phyloP scores from a whole-genome alignment of 2,888 invertebrate species.

The Octonoba sinensis region DNA sequence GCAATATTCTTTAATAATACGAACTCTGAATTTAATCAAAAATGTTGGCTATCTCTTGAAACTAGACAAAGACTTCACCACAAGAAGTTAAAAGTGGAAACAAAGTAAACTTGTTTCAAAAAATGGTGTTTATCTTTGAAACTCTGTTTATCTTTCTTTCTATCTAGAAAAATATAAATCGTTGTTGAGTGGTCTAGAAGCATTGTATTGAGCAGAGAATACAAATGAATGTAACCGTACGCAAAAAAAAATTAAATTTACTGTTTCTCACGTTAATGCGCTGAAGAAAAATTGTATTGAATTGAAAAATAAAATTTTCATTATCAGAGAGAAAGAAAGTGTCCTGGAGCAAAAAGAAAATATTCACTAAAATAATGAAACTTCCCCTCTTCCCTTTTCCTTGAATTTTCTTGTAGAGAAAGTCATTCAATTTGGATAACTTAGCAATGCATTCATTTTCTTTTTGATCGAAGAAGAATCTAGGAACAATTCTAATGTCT shows the following conservation, averaged over 20 bases:
- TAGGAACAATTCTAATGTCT: too few species aligned
- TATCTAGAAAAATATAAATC: background rate
- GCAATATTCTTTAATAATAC: too few species aligned
- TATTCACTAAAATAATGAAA: background rate
- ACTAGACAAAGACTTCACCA: too few species aligned
- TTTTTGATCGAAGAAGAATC: too few species aligned
- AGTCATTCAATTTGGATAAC: too few species aligned
- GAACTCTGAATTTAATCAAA: too few species aligned
- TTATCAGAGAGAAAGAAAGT: background rate
- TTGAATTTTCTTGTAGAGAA: too few species aligned
- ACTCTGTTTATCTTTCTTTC: constrained; percentile 5
- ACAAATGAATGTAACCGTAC: background rate
- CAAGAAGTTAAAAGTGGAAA: background rate
- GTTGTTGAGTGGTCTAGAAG: background rate
- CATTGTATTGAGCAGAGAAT: background rate
- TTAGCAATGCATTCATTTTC: too few species aligned
- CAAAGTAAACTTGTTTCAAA: background rate
- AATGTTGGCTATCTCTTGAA: too few species aligned
- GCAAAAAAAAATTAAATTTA: background rate
- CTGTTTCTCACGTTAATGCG: background rate
- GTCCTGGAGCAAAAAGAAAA: background rate
- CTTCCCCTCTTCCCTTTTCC: too few species aligned
- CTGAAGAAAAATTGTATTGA: background rate
- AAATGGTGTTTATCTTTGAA: constrained; percentile 10
- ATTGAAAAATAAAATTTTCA: background rate